Percentiles rank a stretch among this genome's conserved stretches.
Evolutionary conservation across 2,797 vertebrate species (phyloP).

Genomic region (Prunella strophiata): DNA sequence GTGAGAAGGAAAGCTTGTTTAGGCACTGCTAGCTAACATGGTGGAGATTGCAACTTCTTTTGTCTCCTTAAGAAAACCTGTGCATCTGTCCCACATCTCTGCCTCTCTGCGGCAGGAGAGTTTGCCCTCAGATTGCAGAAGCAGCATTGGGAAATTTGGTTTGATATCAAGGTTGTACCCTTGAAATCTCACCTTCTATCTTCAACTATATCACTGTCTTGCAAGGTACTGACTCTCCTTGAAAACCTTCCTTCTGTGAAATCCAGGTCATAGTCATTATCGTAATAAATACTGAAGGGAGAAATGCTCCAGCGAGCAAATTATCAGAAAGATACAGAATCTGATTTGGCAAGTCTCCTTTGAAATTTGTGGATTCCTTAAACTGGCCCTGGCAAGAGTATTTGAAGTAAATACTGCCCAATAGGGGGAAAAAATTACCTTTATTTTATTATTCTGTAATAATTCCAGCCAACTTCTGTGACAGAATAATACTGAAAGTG

Average conservation of each 20-base stretch:
- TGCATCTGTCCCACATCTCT: background rate
- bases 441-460: conserved; percentile 6
- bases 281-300: background rate
- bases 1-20: background rate
- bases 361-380: background rate
- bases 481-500: background rate
- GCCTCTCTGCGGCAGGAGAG: background rate
- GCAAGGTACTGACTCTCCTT: background rate
- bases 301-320: background rate
- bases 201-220: background rate
- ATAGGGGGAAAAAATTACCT: background rate
- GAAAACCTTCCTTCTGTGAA: background rate
- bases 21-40: background rate
- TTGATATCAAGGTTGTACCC: background rate
- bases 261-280: background rate
- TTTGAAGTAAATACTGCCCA: background rate
- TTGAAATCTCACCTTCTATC: background rate
- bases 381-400: background rate
- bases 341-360: background rate
- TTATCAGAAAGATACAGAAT: conserved; percentile 6
- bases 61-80: background rate
- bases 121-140: background rate
- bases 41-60: background rate
- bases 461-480: background rate
- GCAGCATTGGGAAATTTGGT: background rate